phyloP scores from a whole-genome alignment of 2,888 invertebrate genomes.

The Branchipolynoe longqiensis region DNA sequence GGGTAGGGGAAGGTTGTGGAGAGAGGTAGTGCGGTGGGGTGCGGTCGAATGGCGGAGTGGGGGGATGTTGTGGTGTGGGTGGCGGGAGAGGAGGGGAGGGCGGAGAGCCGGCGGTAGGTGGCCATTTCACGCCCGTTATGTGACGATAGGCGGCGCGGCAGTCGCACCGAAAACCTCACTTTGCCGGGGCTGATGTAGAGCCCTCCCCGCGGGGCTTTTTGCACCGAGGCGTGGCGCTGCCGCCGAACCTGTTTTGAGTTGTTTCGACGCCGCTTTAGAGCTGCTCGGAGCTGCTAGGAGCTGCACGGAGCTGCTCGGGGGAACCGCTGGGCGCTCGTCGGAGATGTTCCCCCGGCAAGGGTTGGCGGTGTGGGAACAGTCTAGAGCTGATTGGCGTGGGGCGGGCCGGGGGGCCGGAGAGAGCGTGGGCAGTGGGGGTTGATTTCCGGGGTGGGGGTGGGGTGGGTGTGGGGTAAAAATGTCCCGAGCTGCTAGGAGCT shows the following conservation, averaged over 20 bases:
- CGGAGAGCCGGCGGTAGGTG: not conserved
- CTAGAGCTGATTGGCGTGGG: not conserved
- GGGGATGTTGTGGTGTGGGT: too few relatives aligned
- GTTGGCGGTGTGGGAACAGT: too few relatives aligned
- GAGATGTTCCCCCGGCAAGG: too few relatives aligned
- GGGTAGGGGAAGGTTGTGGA: not conserved
- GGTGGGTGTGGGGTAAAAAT: too few relatives aligned
- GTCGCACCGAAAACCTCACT: constrained; percentile 39
- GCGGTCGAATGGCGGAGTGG: not conserved
- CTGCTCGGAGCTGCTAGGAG: too few relatives aligned
- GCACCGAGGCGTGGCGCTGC: too few relatives aligned
- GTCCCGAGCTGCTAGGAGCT: too few relatives aligned
- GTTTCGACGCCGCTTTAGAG: too few relatives aligned
- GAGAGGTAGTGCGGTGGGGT: too few relatives aligned
- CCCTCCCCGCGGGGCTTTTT: constrained; percentile 17
- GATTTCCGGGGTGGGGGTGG: not conserved
- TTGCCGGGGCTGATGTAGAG: constrained; percentile 1
- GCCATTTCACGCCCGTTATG: constrained; percentile 45
- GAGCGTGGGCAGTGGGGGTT: not conserved
- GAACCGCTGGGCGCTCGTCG: too few relatives aligned
- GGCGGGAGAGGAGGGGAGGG: not conserved
- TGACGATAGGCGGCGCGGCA: constrained; percentile 2
- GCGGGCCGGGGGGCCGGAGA: too few relatives aligned
- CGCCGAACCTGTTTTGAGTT: too few relatives aligned
- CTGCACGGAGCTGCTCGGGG: not conserved